phyloP scores from a whole-genome alignment of 2,888 invertebrate genomes.

The Acanthosoma haemorrhoidale region DNA sequence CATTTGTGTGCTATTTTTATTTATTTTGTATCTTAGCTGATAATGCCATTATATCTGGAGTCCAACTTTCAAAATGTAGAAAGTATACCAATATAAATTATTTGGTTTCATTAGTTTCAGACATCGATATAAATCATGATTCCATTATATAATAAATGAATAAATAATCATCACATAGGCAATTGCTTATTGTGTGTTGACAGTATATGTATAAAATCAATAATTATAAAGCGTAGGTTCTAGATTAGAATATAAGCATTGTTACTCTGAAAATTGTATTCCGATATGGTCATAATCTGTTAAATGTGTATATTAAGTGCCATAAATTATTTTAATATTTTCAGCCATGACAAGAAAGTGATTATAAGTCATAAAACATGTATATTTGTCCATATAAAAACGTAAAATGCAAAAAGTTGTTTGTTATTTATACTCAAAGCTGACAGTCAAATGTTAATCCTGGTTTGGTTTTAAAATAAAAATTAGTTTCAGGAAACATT shows the following conservation, averaged over 20 bases:
- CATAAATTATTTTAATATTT: constrained; percentile 6
- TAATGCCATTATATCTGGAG: too few species aligned
- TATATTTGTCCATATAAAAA: too few species aligned
- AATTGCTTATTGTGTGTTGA: constrained; percentile 17
- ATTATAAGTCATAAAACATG: too few species aligned
- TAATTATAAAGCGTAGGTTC: not conserved
- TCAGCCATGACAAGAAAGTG: constrained; percentile 8
- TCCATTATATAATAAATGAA: not conserved
- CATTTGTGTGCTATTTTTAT: not conserved
- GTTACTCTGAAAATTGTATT: not conserved
- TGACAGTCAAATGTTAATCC: too few species aligned
- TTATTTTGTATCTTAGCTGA: too few species aligned
- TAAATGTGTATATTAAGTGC: not conserved
- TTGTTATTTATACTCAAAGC: too few species aligned
- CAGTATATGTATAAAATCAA: constrained; percentile 1
- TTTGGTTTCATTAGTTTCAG: not conserved
- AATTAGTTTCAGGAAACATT: too few species aligned
- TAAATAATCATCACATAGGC: not conserved
- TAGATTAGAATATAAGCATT: constrained; percentile 10
- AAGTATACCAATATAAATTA: not conserved
- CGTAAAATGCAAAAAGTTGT: too few species aligned
- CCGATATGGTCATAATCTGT: not conserved
- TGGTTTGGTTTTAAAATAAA: too few species aligned
- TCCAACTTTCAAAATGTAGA: not conserved
- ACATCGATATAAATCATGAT: too few species aligned